Conservation (phyloP, 53 echinoderm and acorn worm genomes). For the Crossaster papposus region DNA sequence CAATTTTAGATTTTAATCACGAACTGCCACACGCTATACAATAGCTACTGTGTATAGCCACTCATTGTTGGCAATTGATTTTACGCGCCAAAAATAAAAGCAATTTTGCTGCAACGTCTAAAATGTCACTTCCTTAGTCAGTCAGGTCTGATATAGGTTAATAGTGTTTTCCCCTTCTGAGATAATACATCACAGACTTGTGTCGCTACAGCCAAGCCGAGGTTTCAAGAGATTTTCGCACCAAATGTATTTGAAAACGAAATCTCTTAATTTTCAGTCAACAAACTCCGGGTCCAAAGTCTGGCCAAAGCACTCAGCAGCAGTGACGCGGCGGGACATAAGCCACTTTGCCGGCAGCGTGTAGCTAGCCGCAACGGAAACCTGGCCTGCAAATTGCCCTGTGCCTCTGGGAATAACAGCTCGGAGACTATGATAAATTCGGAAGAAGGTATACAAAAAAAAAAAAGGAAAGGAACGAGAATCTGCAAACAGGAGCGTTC, state of each 20-base stretch:
- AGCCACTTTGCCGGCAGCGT: background rate
- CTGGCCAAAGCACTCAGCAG: conserved; percentile 1
- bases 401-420: conserved; percentile 28
- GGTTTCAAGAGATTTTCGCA: conserved; percentile 14
- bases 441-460: background rate
- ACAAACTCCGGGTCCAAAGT: conserved; percentile 17
- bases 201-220: background rate
- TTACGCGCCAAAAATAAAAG: background rate
- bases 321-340: background rate
- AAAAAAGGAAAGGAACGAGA: background rate
- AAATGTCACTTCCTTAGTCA: background rate
- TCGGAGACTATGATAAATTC: background rate
- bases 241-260: conserved; percentile 20
- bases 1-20: too few species aligned
- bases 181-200: conserved; percentile 1
- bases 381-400: conserved; percentile 31
- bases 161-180: background rate
- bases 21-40: background rate
- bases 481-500: background rate
- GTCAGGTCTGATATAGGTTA: background rate
- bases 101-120: background rate
- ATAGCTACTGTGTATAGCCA: background rate
- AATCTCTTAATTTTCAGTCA: conserved; percentile 18
- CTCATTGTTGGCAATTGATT: background rate
- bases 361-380: conserved; percentile 37